Percentiles rank a stretch among this genome's conserved stretches.
Evolutionary conservation across 2,888 invertebrate species (phyloP).

Genomic region (Homarus gammarus): DNA sequence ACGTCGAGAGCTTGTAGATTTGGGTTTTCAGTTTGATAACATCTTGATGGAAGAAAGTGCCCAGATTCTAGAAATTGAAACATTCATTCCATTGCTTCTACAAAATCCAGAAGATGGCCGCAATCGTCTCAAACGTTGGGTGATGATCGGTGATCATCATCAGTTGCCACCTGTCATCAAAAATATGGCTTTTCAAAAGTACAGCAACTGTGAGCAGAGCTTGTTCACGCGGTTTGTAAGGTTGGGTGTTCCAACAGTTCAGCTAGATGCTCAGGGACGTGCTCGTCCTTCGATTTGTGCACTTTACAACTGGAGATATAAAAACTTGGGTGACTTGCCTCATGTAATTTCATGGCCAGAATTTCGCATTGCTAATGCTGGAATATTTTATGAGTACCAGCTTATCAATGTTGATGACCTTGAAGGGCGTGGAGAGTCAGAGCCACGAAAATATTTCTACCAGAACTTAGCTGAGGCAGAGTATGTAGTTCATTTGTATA

Average conservation of each 20-base stretch:
- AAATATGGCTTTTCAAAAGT: constrained; percentile 99
- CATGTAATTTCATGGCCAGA: constrained; percentile 92
- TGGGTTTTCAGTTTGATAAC: constrained; percentile 98
- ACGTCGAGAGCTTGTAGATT: constrained; percentile 95
- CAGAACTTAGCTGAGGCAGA: constrained; percentile 87
- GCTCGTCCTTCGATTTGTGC: constrained; percentile 94
- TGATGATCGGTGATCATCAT: constrained; percentile 99
- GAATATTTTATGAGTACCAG: constrained; percentile 95
- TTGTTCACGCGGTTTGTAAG: constrained; percentile 97
- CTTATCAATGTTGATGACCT: constrained; percentile 97
- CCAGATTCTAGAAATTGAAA: constrained; percentile 99
- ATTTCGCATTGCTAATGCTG: constrained; percentile 94
- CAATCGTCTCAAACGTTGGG: constrained; percentile 93
- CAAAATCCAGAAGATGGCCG: constrained; percentile 97
- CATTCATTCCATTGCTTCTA: constrained; percentile 98
- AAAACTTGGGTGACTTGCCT: constrained; percentile 93
- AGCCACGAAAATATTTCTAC: constrained; percentile 99
- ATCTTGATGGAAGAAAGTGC: constrained; percentile 99
- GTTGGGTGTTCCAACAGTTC: constrained; percentile 97
- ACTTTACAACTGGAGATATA: constrained; percentile 97
- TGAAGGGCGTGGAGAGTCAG: constrained; percentile 97
- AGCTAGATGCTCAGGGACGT: constrained; percentile 98
- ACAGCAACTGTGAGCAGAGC: constrained; percentile 99
- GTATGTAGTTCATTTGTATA: constrained; percentile 97
- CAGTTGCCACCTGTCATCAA: constrained; percentile 99